Percentiles rank a stretch among this genome's conserved stretches.
Conservation (phyloP, 2,113 vertebrate genomes). For the Lycocorax pyrrhopterus region DNA sequence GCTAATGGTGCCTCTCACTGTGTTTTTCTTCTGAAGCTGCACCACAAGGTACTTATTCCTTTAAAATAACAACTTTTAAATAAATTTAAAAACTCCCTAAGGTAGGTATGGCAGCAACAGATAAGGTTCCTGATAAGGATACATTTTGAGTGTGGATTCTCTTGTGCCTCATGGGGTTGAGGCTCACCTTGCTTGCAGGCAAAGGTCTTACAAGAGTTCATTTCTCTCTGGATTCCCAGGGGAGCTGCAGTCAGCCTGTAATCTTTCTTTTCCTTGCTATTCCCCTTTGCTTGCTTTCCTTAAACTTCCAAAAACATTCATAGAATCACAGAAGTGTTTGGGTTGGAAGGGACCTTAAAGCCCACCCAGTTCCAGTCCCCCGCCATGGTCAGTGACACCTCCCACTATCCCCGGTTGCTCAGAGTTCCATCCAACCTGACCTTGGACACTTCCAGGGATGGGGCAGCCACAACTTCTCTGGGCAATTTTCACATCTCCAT, state of each 20-base stretch:
- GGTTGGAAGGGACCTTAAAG: background rate
- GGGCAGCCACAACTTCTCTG: background rate
- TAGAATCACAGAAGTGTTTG: background rate
- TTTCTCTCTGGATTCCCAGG: background rate
- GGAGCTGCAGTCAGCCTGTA: background rate
- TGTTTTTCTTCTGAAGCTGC: background rate
- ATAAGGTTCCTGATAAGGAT: background rate
- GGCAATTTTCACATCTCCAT: background rate
- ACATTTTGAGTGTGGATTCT: background rate
- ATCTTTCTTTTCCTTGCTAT: background rate
- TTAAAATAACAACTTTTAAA: background rate
- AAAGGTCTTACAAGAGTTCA: background rate
- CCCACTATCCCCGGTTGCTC: rapidly evolving
- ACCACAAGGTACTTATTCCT: background rate
- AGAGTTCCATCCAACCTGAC: background rate
- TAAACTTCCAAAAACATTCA: background rate
- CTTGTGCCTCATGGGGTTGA: background rate
- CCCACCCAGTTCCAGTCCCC: background rate
- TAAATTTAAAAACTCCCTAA: background rate
- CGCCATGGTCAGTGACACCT: background rate
- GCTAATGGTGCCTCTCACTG: background rate
- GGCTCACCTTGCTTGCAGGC: background rate
- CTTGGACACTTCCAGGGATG: background rate
- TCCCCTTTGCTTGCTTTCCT: background rate
- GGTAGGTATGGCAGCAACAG: background rate